phyloP scores from a whole-genome alignment of 2,797 vertebrate species.

The Distichodus sexfasciatus region DNA sequence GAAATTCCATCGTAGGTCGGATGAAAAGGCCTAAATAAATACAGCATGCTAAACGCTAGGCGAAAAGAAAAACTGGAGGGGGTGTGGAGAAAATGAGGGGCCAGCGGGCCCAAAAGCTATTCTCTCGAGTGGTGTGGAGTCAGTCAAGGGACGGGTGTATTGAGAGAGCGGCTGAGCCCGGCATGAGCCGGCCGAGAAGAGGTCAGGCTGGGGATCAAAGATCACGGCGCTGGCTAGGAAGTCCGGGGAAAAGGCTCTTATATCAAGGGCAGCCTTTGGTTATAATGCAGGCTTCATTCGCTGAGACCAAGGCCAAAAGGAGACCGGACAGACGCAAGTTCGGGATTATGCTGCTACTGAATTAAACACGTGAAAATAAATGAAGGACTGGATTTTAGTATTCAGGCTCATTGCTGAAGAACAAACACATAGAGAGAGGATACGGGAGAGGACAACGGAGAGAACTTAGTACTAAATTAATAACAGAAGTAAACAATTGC shows the following conservation, averaged over 20 bases:
- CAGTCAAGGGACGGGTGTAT: slow-evolving; percentile 30
- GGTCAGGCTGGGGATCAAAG: slow-evolving; percentile 31
- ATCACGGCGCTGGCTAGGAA: slow-evolving; percentile 37
- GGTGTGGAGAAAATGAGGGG: slow-evolving; percentile 7
- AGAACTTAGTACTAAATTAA: too few relatives aligned
- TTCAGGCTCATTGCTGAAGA: too few relatives aligned
- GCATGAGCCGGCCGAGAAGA: slow-evolving; percentile 23
- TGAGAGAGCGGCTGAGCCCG: slow-evolving; percentile 4
- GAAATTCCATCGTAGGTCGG: slow-evolving; percentile 31
- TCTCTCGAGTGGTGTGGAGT: slow-evolving; percentile 21
- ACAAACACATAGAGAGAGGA: too few relatives aligned
- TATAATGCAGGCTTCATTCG: slow-evolving; percentile 65
- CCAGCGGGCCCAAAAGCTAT: slow-evolving; percentile 18
- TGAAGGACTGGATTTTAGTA: too few relatives aligned
- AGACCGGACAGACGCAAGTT: too few relatives aligned
- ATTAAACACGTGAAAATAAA: too few relatives aligned
- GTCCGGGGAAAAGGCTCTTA: slow-evolving; percentile 56
- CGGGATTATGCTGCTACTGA: too few relatives aligned
- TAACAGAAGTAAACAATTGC: too few relatives aligned
- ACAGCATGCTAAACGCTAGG: slow-evolving; percentile 58
- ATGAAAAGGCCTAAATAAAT: slow-evolving; percentile 55
- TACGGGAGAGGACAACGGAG: too few relatives aligned
- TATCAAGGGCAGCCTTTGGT: slow-evolving; percentile 70
- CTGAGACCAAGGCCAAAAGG: slow-evolving; percentile 63
- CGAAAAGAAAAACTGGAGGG: slow-evolving; percentile 51